Evolutionary conservation across 53 echinoderm and acorn worm species (phyloP), one percentile per base, ranked within the genome.

Genomic region (Henricia sp.): DNA sequence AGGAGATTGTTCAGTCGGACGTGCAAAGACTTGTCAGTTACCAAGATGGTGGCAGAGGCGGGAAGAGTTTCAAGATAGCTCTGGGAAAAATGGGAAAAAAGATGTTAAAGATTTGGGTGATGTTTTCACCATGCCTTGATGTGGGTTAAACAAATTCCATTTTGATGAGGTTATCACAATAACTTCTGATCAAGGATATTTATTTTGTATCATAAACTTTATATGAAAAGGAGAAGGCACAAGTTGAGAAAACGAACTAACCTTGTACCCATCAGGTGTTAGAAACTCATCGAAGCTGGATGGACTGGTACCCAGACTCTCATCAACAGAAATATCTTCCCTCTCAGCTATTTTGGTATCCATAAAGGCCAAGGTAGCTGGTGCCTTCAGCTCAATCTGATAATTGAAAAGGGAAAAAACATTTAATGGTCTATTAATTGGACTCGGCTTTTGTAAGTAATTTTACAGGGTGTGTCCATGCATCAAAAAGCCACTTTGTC

Each of bases 311-410:
- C 64, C 48, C 34, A 46, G 28, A 28, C 64, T 80, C 9, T 48
- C 80, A 26, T 67, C 83, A 25, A 52, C 36, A 0, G 26, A 41
- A n/a, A 54, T 56, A 19, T 86, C 91, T 50, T 89, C 94, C 33
- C 83, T 84, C 65, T 68, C 65, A 6, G 83, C 73, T 37, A 95
- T 52, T 52, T 74, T 85, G 2, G 70, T 87, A 50, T 95, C 95
- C 1, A 74, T 84, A 82, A 95, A 95, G 19, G 92, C 87, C 10
- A 72, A 40, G 41, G 73, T 92, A 0, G 95, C 90, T 25, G 92
- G 70, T 16, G 68, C 83, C 50, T 50, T 80, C 64, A 80, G 80
- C 33, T 80, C 63, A 14, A 50, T 64, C 80, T 80, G 65, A 64
- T 57, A 17, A 50, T 32, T 3, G 1, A 20, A 41, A 82, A 66